These are phyloP conservation scores for Oryctolagus cuniculus DNA, from an alignment of 2,113 vertebrate genomes.

Conservation along the genomic window DNA sequence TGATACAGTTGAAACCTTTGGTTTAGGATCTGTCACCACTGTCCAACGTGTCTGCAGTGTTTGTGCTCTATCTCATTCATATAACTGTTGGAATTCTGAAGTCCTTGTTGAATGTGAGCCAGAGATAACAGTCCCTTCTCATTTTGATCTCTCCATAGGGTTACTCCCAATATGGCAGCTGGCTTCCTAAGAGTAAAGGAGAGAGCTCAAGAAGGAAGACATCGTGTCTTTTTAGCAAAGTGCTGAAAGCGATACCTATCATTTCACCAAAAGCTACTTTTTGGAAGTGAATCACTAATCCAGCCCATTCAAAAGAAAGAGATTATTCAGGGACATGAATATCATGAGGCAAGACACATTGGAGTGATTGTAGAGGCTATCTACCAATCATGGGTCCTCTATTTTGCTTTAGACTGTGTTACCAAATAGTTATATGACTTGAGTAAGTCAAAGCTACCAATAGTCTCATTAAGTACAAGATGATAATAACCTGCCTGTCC, in stretches of 20 bases:
- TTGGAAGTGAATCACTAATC: background rate
- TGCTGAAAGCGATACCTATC: background rate
- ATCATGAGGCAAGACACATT: background rate
- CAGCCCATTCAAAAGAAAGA: background rate
- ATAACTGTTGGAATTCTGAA: background rate
- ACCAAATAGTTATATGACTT: background rate
- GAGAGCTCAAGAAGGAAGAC: background rate
- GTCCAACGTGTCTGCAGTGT: too few relatives aligned
- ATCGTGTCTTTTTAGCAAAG: background rate
- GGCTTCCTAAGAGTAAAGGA: background rate
- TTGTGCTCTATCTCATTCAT: background rate
- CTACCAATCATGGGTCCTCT: background rate
- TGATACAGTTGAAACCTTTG: background rate
- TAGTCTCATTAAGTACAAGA: constrained; percentile 41
- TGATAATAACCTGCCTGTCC: constrained; percentile 44
- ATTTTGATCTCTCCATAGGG: background rate
- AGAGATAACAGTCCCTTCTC: background rate
- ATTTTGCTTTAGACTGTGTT: background rate
- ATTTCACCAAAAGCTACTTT: background rate
- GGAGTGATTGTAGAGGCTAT: background rate
- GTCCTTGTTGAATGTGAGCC: background rate
- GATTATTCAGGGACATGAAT: background rate
- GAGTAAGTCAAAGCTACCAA: background rate
- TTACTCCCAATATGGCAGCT: background rate
- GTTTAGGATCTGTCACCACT: background rate